Evolutionary conservation across 2,113 vertebrate species (phyloP).

Genomic region (Mirounga angustirostris): DNA sequence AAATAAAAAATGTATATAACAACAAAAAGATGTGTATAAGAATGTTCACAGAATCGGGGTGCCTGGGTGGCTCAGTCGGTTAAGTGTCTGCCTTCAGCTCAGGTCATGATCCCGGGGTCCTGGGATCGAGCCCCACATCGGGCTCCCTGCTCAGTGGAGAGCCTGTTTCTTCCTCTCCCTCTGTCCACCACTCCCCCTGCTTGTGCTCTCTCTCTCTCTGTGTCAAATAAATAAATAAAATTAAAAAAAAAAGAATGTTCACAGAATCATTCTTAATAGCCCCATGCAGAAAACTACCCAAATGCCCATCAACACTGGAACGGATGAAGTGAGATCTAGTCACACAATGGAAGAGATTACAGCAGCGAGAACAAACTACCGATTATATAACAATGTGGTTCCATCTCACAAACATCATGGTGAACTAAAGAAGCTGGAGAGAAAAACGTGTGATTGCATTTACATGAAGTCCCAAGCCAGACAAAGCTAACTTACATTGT

Average conservation of each 20-base stretch:
- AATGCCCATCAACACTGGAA: background rate
- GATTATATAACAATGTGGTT: background rate
- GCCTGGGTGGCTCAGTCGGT: too few relatives aligned
- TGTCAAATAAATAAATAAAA: too few relatives aligned
- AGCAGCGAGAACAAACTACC: background rate
- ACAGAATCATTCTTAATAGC: conserved; percentile 53
- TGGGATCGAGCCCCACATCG: too few relatives aligned
- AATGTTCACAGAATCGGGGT: background rate
- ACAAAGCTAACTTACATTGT: background rate
- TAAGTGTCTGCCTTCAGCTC: too few relatives aligned
- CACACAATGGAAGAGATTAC: background rate
- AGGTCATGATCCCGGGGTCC: too few relatives aligned
- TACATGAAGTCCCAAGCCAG: background rate
- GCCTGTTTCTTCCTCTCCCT: too few relatives aligned
- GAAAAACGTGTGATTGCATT: background rate
- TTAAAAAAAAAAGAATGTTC: background rate
- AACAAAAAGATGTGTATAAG: background rate
- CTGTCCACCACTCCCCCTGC: too few relatives aligned
- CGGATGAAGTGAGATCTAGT: background rate
- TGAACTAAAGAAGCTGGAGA: background rate
- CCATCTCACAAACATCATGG: background rate
- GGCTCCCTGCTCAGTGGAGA: too few relatives aligned
- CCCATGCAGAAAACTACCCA: background rate
- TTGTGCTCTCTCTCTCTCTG: too few relatives aligned
- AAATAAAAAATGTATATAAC: too few relatives aligned